These are phyloP conservation scores for Plectropomus leopardus DNA, from an alignment of 2,113 vertebrate species.

Conservation along the genomic window DNA sequence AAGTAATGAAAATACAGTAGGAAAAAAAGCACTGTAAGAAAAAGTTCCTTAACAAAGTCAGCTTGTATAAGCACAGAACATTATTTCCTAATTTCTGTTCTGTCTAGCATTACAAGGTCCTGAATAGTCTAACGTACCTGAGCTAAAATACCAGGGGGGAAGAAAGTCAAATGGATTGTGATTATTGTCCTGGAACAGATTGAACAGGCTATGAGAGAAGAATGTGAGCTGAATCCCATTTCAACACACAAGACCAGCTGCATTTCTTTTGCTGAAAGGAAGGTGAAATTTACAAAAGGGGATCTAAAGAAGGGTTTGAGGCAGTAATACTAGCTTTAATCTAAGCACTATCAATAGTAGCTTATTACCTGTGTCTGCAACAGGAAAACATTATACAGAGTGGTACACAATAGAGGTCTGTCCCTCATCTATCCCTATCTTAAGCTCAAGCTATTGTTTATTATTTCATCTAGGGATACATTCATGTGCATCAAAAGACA, in stretches of 20 bases:
- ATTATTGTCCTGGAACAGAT: conserved; percentile 95
- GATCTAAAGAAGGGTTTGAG: conserved; percentile 55
- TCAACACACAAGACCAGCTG: conserved; percentile 85
- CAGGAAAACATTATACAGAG: conserved; percentile 33
- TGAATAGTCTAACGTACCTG: conserved; percentile 78
- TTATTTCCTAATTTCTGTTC: conserved; percentile 63
- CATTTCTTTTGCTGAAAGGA: conserved; percentile 79
- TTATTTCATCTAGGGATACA: background rate
- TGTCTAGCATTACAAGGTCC: conserved; percentile 71
- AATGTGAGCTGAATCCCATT: conserved; percentile 91
- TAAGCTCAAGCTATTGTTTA: background rate
- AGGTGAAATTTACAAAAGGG: conserved; percentile 74
- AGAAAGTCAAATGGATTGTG: conserved; percentile 91
- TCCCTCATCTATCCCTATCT: conserved; percentile 2
- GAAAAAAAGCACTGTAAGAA: background rate
- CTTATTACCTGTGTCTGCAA: conserved; percentile 50
- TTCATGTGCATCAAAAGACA: background rate
- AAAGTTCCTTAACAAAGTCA: conserved; percentile 51
- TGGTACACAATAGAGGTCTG: background rate
- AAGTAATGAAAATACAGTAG: background rate
- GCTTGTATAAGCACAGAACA: conserved; percentile 29
- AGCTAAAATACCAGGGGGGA: conserved; percentile 91
- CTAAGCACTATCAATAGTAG: conserved; percentile 50
- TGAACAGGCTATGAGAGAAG: conserved; percentile 88
- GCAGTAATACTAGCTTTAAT: conserved; percentile 58